Percentiles rank a stretch among this genome's conserved stretches.
These are phyloP conservation scores for Aegotheles bennettii DNA, from an alignment of 2,113 vertebrate genomes.

Conservation along the genomic window DNA sequence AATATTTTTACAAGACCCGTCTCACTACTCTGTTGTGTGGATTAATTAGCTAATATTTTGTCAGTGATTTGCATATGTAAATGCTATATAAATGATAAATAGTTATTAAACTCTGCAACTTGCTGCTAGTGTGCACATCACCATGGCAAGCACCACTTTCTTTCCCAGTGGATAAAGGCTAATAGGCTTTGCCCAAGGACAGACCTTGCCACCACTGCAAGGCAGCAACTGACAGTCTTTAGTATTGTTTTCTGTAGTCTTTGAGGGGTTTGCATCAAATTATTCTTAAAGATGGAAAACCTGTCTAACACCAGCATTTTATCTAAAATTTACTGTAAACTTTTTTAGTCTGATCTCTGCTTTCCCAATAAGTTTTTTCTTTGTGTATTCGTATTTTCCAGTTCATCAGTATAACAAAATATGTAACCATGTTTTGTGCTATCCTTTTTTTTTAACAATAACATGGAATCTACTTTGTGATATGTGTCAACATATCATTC, in stretches of 20 bases:
- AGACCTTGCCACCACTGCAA: background rate
- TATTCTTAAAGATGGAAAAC: conserved; percentile 49
- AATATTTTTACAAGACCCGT: background rate
- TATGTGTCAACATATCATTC: background rate
- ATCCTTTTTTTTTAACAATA: background rate
- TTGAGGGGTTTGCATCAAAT: conserved; percentile 20
- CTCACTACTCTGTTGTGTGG: background rate
- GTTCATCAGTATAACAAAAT: conserved; percentile 42
- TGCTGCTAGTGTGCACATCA: background rate
- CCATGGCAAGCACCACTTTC: background rate
- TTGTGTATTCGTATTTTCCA: conserved; percentile 53
- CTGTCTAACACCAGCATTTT: conserved; percentile 22
- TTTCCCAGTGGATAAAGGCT: background rate
- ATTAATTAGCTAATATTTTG: background rate
- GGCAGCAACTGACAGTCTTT: background rate
- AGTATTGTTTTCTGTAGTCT: conserved; percentile 28
- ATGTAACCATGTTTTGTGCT: conserved; percentile 25
- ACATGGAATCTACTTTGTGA: conserved; percentile 3
- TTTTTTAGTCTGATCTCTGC: background rate
- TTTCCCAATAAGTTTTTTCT: conserved; percentile 40
- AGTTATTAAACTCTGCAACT: background rate
- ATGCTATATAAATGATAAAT: conserved; percentile 16
- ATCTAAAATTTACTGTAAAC: conserved; percentile 8
- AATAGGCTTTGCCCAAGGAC: background rate
- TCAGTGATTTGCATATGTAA: background rate